A percentile compares a stretch with the other conserved stretches of the same genome.
These are phyloP conservation scores for Lepidothrix coronata DNA, from an alignment of 2,113 vertebrate species.

Conservation along the genomic window DNA sequence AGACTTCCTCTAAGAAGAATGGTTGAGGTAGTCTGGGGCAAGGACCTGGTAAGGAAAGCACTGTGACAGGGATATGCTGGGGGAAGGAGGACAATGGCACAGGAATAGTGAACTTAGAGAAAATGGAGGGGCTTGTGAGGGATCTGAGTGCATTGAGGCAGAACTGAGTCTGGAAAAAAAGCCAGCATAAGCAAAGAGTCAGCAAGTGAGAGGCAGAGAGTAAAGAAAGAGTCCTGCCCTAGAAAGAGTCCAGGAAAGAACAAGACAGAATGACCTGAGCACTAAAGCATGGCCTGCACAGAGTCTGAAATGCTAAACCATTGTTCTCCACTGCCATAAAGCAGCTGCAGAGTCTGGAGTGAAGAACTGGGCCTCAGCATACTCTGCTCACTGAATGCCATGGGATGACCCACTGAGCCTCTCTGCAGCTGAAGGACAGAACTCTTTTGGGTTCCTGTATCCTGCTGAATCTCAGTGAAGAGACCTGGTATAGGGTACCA, in stretches of 20 bases:
- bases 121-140: not conserved
- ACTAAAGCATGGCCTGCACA: not conserved
- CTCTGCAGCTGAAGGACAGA: not conserved
- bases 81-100: not conserved
- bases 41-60: not conserved
- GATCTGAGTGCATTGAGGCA: not conserved
- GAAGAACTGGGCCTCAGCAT: not conserved
- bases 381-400: not conserved
- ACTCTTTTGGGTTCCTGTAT: not conserved
- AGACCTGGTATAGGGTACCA: not conserved
- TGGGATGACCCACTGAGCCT: fast-evolving
- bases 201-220: not conserved
- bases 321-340: not conserved
- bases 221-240: not conserved
- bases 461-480: not conserved
- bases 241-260: not conserved
- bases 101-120: not conserved
- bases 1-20: not conserved
- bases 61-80: not conserved
- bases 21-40: not conserved
- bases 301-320: not conserved
- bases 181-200: not conserved
- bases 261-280: not conserved
- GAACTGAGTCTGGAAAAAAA: not conserved
- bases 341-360: not conserved